Evolutionary conservation across 2,113 vertebrate species (phyloP).

Genomic region (Protobothrops flavoviridis): DNA sequence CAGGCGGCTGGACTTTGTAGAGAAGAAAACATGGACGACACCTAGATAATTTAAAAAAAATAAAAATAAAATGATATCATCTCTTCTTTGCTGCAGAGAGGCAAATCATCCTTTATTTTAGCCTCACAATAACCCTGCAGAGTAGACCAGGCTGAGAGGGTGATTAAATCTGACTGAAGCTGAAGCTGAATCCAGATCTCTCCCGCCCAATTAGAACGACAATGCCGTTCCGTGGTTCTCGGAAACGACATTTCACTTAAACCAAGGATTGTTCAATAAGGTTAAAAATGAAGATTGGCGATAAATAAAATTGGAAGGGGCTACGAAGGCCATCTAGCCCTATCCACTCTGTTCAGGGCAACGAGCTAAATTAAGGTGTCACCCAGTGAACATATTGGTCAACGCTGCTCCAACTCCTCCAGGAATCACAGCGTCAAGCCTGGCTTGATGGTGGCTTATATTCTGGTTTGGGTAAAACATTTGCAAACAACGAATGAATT

Average conservation of each 20-base stretch:
- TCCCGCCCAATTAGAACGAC: neutral
- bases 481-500: neutral
- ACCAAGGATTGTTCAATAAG: neutral
- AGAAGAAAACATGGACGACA: neutral
- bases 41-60: neutral
- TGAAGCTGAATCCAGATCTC: neutral
- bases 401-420: neutral
- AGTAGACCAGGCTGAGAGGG: neutral
- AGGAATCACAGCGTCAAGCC: neutral
- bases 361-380: neutral
- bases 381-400: neutral
- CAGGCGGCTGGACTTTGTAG: rapidly evolving
- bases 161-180: neutral
- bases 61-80: too few species aligned
- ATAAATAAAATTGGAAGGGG: neutral
- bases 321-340: neutral
- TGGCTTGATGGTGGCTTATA: neutral
- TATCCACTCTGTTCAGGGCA: neutral
- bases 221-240: neutral
- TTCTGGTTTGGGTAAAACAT: neutral
- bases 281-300: neutral
- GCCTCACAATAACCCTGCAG: neutral
- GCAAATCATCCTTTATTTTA: neutral
- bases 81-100: neutral
- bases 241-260: neutral